Evolutionary conservation across 92 coral and sea anemone species (phyloP), one percentile per base, ranked within the genome.

Genomic region (Actinernus sp.): DNA sequence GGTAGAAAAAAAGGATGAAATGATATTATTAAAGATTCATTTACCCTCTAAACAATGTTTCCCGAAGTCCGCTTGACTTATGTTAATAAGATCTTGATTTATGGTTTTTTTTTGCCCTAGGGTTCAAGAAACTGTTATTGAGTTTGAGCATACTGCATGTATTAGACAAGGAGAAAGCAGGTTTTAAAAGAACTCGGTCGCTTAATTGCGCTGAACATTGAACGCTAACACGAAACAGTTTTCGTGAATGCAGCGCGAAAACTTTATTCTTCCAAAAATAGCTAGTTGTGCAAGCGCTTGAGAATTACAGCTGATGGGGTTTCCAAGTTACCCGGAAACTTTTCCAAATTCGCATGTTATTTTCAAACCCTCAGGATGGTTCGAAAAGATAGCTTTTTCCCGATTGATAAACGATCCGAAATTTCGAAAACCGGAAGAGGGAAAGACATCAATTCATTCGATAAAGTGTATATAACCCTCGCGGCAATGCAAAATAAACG

Each of bases 361-460:
- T 34, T 34, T 6, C 14, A 34, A 14, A 34, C 41, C 41, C 41
- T 34, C 14, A 34, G 41, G 41, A 6, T 34, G 6, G 6, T 6
- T 34, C 41, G 41, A 34, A 45, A 45, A 45, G 10, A 18, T 45
- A 18, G 22, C 52, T 9, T 45, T 45, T 45, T 45, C 19, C 21
- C 52, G 18, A 45, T 8, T 45, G 52, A 45, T 45, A 45, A 45
- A 45, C 19, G 52, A 45, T 45, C 52, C 52, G 11, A 45, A 45
- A 23, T 45, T 45, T 45, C 21, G 11, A 45, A 45, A 17, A 45
- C 52, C 52, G 52, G 52, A 45, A 45, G 22, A 45, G 11, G 5
- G 18, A 4, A 23, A 45, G 52, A 45, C 52, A 23, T 18, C 8
- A 45, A 17, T 4, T 23, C 10, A 45, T 45, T 45, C 52, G 52